A percentile compares a stretch with the other conserved stretches of the same genome.
Conservation (phyloP, 2,113 vertebrate genomes). For the Hemicordylus capensis region DNA sequence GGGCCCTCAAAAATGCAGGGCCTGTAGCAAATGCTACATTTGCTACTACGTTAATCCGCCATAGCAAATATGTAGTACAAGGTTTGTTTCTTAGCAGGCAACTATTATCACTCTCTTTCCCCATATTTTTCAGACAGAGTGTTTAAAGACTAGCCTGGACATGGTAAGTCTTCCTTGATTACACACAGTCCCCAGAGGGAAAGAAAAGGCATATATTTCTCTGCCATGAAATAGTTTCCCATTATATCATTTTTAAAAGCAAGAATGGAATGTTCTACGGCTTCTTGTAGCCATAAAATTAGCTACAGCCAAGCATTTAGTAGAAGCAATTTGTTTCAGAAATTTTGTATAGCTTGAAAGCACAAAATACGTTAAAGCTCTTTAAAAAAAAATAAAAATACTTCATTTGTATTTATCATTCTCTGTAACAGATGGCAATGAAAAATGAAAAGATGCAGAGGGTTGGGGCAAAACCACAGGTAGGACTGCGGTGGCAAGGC, state of each 20-base stretch:
- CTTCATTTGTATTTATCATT: slow-evolving; percentile 14
- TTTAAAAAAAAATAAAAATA: not conserved
- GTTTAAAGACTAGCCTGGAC: slow-evolving; percentile 49
- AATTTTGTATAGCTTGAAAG: not conserved
- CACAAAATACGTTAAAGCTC: not conserved
- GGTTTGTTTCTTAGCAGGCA: slow-evolving; percentile 20
- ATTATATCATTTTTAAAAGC: slow-evolving; percentile 47
- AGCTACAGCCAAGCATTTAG: not conserved
- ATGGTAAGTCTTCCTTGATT: slow-evolving; percentile 10
- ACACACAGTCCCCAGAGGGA: slow-evolving; percentile 49
- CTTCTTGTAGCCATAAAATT: not conserved
- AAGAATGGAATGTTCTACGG: slow-evolving; percentile 40
- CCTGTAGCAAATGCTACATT: too few species aligned
- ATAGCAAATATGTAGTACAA: too few species aligned
- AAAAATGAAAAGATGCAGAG: not conserved
- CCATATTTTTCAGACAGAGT: slow-evolving; percentile 11
- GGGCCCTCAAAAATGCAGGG: too few species aligned
- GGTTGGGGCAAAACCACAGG: not conserved
- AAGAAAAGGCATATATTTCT: slow-evolving; percentile 54
- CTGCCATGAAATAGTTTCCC: slow-evolving; percentile 38
- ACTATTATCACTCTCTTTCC: slow-evolving; percentile 16
- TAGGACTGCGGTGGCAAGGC: not conserved
- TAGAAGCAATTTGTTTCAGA: not conserved
- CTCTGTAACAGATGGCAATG: not conserved
- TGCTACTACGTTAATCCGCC: too few species aligned